Conservation (phyloP, 2,113 vertebrate genomes). For the Circaetus gallicus region DNA sequence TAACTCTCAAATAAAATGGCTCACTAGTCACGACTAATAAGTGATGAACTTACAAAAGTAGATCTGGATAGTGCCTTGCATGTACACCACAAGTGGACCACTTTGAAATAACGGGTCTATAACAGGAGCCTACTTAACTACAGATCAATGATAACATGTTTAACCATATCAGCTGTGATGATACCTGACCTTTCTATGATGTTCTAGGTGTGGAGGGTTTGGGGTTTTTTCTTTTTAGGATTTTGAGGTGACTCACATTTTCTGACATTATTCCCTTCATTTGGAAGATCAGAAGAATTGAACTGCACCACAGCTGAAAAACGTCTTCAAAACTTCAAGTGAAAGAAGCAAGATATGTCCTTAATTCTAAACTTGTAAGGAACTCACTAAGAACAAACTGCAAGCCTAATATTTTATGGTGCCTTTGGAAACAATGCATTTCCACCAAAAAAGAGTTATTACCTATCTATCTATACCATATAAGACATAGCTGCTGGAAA, state of each 20-base stretch:
- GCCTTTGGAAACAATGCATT: not conserved
- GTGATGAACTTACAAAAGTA: not conserved
- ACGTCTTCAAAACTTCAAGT: not conserved
- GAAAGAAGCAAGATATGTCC: not conserved
- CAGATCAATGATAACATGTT: not conserved
- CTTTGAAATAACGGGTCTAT: not conserved
- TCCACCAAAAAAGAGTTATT: not conserved
- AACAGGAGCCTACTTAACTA: not conserved
- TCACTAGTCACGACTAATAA: not conserved
- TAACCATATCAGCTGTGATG: not conserved
- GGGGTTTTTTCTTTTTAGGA: not conserved
- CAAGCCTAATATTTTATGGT: not conserved
- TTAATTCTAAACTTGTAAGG: not conserved
- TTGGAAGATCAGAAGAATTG: not conserved
- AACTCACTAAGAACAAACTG: not conserved
- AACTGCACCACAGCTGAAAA: not conserved
- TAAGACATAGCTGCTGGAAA: not conserved
- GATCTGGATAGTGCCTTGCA: not conserved
- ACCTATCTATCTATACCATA: not conserved
- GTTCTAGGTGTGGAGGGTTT: not conserved
- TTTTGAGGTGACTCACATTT: not conserved
- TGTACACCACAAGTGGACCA: fast-evolving
- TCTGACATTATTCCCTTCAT: not conserved
- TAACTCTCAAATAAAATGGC: not conserved
- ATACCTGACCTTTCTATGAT: not conserved